Conservation (phyloP, 2,797 vertebrate species). For the Gymnothorax javanicus region DNA sequence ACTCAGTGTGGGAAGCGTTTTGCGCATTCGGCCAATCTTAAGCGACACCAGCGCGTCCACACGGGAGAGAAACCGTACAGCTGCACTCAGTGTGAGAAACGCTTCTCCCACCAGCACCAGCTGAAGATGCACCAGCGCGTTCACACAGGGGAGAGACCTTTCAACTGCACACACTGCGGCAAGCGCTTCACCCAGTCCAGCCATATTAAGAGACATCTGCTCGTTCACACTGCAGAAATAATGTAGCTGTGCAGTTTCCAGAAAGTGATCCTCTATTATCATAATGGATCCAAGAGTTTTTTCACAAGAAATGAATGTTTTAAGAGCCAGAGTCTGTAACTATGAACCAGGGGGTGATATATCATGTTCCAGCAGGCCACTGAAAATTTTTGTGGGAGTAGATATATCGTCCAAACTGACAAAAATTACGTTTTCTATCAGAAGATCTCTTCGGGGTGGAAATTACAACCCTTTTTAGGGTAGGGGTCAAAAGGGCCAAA, state of each 20-base stretch:
- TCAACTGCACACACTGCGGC: conserved; percentile 35
- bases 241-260: conserved; percentile 12
- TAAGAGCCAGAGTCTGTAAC: too few species aligned
- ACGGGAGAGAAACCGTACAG: conserved; percentile 57
- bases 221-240: conserved; percentile 30
- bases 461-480: too few species aligned
- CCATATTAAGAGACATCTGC: conserved; percentile 32
- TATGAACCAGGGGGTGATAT: too few species aligned
- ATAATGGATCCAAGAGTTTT: neutral
- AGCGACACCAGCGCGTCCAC: conserved; percentile 55
- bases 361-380: too few species aligned
- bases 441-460: too few species aligned
- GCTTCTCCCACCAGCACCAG: conserved; percentile 46
- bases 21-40: conserved; percentile 47
- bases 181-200: conserved; percentile 35
- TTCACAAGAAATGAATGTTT: conserved; percentile 6
- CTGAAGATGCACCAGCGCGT: conserved; percentile 36
- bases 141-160: conserved; percentile 35
- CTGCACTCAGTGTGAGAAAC: conserved; percentile 59
- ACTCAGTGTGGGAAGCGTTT: conserved; percentile 45
- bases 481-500: too few species aligned
- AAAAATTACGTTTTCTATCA: too few species aligned
- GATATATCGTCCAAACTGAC: too few species aligned
- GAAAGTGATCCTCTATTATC: conserved; percentile 1
- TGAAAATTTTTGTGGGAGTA: too few species aligned